These are phyloP conservation scores for Bhutanitis thaidina DNA, from an alignment of 2,888 invertebrate genomes.

Conservation along the genomic window DNA sequence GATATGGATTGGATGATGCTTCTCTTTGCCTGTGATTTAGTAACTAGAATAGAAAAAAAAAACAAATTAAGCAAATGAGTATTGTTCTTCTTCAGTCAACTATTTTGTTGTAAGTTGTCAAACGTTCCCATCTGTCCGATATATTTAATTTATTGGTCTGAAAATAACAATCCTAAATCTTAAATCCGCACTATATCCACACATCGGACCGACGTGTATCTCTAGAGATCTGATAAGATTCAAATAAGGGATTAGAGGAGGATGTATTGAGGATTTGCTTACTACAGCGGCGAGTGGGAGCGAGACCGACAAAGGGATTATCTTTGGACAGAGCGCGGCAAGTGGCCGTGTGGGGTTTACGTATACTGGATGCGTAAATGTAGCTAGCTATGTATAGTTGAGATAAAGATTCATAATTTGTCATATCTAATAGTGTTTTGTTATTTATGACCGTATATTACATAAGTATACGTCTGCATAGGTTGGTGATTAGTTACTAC, in stretches of 20 bases:
- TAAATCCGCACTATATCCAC: conserved; percentile 61
- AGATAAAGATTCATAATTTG: conserved; percentile 8
- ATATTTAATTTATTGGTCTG: too few relatives aligned
- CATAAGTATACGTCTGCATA: too few relatives aligned
- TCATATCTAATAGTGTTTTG: not conserved
- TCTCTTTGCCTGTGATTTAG: too few relatives aligned
- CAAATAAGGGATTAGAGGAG: conserved; percentile 80
- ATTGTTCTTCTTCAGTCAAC: too few relatives aligned
- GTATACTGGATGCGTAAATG: conserved; percentile 28
- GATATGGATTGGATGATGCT: too few relatives aligned
- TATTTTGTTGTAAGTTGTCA: too few relatives aligned
- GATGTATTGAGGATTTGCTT: conserved; percentile 69
- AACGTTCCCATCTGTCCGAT: too few relatives aligned
- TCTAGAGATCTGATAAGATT: conserved; percentile 80
- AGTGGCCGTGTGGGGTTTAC: conserved; percentile 49
- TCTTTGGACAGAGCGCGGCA: conserved; percentile 66
- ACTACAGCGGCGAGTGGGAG: conserved; percentile 49
- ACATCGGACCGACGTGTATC: conserved; percentile 64
- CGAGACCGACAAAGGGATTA: conserved; percentile 66
- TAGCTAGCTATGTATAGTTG: conserved; percentile 1
- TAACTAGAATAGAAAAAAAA: too few relatives aligned
- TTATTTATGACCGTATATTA: too few relatives aligned
- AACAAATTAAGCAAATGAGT: too few relatives aligned
- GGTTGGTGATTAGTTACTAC: too few relatives aligned
- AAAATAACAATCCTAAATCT: conserved; percentile 47